phyloP scores from a whole-genome alignment of 1,140 invertebrate species.

The Lordiphosa collinella region DNA sequence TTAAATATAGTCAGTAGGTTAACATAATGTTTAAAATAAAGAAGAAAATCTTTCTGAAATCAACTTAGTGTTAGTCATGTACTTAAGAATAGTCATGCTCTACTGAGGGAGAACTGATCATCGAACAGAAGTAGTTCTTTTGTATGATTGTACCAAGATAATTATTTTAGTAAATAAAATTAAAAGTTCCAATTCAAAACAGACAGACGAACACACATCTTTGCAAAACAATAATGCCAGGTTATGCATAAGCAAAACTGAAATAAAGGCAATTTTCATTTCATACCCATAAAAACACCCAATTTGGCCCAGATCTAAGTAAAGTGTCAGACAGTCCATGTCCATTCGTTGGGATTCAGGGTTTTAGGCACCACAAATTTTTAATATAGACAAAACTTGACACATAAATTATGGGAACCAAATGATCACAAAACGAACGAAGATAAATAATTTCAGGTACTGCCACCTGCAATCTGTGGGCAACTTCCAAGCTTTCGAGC shows the following conservation, averaged over 20 bases:
- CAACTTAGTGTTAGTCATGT: no score
- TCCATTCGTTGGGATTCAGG: constrained; percentile 4
- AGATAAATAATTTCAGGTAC: constrained; percentile 47
- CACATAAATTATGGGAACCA: constrained; percentile 72
- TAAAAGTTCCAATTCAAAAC: no score
- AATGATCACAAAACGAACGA: constrained; percentile 30
- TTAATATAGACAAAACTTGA: constrained; percentile 75
- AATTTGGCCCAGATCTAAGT: constrained; percentile 34
- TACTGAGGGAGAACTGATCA: no score
- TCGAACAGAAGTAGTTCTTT: no score
- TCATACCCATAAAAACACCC: constrained; percentile 5
- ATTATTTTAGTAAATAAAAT: no score
- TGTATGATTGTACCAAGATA: no score
- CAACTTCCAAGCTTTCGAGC: neutral
- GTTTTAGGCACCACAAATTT: constrained; percentile 37
- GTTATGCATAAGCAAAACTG: neutral
- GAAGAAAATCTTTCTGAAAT: no score
- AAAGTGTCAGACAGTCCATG: constrained; percentile 41
- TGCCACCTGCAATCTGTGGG: constrained; percentile 44
- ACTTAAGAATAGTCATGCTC: no score
- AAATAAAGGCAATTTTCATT: constrained; percentile 10
- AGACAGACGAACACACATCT: no score
- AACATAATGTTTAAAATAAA: no score
- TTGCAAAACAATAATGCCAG: no score
- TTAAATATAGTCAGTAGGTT: no score